phyloP scores from a whole-genome alignment of 2,888 invertebrate species.

The Argyra leucocephala region DNA sequence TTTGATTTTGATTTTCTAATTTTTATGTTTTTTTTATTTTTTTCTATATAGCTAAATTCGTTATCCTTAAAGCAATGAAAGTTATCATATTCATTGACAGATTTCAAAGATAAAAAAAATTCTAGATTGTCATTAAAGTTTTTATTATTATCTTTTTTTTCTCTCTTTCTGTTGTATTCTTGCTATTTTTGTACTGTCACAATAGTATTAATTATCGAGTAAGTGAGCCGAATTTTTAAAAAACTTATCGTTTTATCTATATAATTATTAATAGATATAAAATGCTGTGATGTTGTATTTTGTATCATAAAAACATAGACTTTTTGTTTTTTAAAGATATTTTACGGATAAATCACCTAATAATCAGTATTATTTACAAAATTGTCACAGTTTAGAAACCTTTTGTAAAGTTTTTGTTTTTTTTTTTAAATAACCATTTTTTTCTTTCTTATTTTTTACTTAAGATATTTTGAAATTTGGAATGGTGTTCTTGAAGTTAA shows the following conservation, averaged over 20 bases:
- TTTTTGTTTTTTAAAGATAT: background rate
- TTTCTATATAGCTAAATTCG: background rate
- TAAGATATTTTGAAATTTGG: too few species aligned
- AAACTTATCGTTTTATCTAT: background rate
- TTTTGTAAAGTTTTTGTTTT: background rate
- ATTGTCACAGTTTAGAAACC: constrained; percentile 1
- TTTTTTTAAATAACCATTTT: too few species aligned
- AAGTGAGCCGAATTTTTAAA: background rate
- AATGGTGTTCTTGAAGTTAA: background rate
- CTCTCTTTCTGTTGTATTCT: background rate
- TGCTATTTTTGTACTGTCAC: background rate
- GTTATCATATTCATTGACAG: constrained; percentile 4
- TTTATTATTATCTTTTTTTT: background rate
- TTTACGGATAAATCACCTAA: background rate
- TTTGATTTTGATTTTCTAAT: background rate
- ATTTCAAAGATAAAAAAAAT: background rate
- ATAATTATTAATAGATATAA: too few species aligned
- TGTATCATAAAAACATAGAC: too few species aligned
- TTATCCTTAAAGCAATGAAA: constrained; percentile 6
- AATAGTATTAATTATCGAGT: background rate
- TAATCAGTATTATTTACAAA: constrained; percentile 4
- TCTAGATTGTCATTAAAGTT: background rate
- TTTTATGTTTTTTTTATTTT: background rate
- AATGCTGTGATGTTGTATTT: background rate
- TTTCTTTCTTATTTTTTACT: background rate